Base-by-base conservation (phyloP, 2,113 vertebrate species). In the Crotalus viridis region DNA sequence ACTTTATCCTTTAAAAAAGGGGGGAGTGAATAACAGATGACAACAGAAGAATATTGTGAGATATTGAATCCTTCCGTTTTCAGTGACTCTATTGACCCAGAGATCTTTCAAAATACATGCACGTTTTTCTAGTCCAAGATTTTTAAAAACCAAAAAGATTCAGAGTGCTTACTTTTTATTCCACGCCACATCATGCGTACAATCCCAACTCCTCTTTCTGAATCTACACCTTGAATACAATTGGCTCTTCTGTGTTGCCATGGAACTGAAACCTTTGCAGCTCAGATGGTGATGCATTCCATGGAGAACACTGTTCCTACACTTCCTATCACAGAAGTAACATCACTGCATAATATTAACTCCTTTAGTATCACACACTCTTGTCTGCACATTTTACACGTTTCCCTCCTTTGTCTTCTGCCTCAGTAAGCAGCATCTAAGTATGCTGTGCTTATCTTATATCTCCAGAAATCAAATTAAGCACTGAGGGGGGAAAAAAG, bases 181-280 rank as follows among this genome's bases (percentile, higher is more conserved):
- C 51, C 26, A 13, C 4, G 22, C 86, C 52, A 46, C 86, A 28
- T 85, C 33, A 33, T n/a, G n/a, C 61, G 6, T 26, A 64, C 56
- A 46, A 54, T 94, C 90, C 90, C 94, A 94, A 0, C 43, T 92
- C 92, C 21, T 93, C 59, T 89, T 93, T 97, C 96, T 95, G 96
- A 96, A 95, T 93, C 85, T 94, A 94, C 95, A 97, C 95, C 96
- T 95, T 96, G 87, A 93, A 95, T 93, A 96, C 94, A 95, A 92
- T 56, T n/a, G 0, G 88, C 95, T 88, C 95, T 95, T 95, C 91
- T 9, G 1, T 93, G 98, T 97, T 98, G 97, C 97, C 97, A 98
- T 97, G 97, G 97, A 98, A 97, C 89, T 95, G 95, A 95, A 97
- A 94, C 94, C 95, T 96, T 96, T 94, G 94, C 95, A 94, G 96